phyloP scores from a whole-genome alignment of 2,797 vertebrate genomes.

The Odontamblyopus lacepedii region DNA sequence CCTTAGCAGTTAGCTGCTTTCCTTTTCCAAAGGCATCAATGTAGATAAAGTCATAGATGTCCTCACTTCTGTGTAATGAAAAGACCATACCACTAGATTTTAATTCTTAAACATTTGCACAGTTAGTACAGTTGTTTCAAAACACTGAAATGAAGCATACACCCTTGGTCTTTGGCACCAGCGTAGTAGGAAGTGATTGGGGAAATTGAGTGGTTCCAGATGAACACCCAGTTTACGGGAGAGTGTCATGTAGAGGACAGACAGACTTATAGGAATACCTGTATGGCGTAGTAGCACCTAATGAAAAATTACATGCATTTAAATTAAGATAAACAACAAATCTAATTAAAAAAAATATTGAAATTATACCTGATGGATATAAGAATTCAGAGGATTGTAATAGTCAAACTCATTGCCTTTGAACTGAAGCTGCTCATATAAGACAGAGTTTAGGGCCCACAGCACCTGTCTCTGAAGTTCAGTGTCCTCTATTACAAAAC shows the following conservation, averaged over 20 bases:
- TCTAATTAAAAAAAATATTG: not conserved
- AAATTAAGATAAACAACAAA: not conserved
- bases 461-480: constrained; percentile 92
- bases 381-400: constrained; percentile 96
- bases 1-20: constrained; percentile 92
- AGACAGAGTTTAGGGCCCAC: constrained; percentile 88
- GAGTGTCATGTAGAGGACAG: constrained; percentile 92
- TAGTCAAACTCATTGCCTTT: constrained; percentile 96
- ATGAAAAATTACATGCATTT: constrained; percentile 7
- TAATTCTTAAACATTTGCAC: not conserved
- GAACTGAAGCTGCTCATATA: constrained; percentile 94
- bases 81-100: not conserved
- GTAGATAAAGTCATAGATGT: constrained; percentile 94
- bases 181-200: constrained; percentile 93
- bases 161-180: constrained; percentile 90
- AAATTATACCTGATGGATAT: constrained; percentile 91
- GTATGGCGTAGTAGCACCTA: constrained; percentile 92
- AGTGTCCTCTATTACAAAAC: constrained; percentile 81
- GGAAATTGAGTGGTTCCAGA: constrained; percentile 96
- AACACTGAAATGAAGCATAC: constrained; percentile 61
- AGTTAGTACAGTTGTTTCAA: not conserved
- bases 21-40: constrained; percentile 95
- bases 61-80: constrained; percentile 76
- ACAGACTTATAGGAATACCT: constrained; percentile 97
- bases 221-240: constrained; percentile 87